A percentile compares a stretch with the other conserved stretches of the same genome.
phyloP scores from a whole-genome alignment of 2,113 vertebrate genomes.

The Oenanthe oenanthe region DNA sequence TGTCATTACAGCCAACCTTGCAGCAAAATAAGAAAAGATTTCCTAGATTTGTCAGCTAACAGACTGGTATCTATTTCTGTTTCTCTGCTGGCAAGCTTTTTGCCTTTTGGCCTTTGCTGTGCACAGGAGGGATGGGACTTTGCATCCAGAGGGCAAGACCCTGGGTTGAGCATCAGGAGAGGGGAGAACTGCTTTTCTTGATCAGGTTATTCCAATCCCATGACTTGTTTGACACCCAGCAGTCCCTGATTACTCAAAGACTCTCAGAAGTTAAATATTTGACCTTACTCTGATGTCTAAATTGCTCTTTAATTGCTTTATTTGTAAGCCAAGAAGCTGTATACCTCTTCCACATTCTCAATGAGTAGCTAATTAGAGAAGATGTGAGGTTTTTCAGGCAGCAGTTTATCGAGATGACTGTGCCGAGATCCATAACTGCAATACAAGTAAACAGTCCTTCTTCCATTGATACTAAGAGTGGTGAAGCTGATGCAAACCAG shows the following conservation, averaged over 20 bases:
- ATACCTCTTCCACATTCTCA: background rate
- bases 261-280: slow-evolving; percentile 12
- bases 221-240: background rate
- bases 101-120: background rate
- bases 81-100: background rate
- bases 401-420: background rate
- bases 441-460: background rate
- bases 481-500: slow-evolving; percentile 50
- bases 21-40: background rate
- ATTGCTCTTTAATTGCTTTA: background rate
- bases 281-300: background rate
- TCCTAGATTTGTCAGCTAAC: background rate
- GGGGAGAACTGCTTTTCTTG: background rate
- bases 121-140: background rate
- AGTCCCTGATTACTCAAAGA: background rate
- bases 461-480: background rate
- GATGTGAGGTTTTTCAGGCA: background rate
- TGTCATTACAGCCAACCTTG: background rate
- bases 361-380: background rate
- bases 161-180: background rate
- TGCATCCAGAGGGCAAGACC: background rate
- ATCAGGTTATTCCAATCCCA: background rate
- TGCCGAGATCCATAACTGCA: background rate
- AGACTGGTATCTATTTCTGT: background rate
- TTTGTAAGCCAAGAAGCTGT: slow-evolving; percentile 13